Conservation (phyloP, 2,113 vertebrate species). For the Arizona elegans region DNA sequence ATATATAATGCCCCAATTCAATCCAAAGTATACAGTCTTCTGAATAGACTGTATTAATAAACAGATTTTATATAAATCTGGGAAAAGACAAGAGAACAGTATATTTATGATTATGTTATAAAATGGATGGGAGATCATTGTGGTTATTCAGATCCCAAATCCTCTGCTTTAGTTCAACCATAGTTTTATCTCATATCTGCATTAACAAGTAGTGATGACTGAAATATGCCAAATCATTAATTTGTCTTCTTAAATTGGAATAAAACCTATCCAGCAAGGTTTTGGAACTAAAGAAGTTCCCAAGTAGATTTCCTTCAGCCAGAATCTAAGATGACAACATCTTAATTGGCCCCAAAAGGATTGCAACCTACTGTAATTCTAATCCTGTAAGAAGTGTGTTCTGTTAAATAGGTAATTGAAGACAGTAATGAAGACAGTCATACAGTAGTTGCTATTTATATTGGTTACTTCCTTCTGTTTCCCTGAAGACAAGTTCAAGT, state of each 20-base stretch:
- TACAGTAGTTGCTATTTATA: not conserved
- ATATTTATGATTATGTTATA: not conserved
- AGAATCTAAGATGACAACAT: not conserved
- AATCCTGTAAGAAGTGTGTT: not conserved
- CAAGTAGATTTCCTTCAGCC: not conserved
- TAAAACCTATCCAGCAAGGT: not conserved
- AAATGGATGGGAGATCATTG: not conserved
- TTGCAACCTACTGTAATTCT: not conserved
- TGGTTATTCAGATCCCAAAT: not conserved
- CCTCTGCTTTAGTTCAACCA: not conserved
- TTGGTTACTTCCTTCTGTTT: not conserved
- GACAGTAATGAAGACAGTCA: not conserved
- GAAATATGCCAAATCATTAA: not conserved
- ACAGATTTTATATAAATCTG: not conserved
- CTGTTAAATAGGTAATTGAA: not conserved
- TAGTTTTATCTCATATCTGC: not conserved
- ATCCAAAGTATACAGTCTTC: not conserved
- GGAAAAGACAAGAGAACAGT: not conserved
- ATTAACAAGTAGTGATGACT: not conserved
- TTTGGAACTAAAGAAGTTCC: not conserved
- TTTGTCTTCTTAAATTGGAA: not conserved
- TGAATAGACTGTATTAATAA: no score
- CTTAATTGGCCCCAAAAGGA: not conserved
- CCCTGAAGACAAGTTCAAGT: not conserved
- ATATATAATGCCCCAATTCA: not conserved